phyloP scores from a whole-genome alignment of 2,113 vertebrate genomes.

The Ibidorhyncha struthersii region DNA sequence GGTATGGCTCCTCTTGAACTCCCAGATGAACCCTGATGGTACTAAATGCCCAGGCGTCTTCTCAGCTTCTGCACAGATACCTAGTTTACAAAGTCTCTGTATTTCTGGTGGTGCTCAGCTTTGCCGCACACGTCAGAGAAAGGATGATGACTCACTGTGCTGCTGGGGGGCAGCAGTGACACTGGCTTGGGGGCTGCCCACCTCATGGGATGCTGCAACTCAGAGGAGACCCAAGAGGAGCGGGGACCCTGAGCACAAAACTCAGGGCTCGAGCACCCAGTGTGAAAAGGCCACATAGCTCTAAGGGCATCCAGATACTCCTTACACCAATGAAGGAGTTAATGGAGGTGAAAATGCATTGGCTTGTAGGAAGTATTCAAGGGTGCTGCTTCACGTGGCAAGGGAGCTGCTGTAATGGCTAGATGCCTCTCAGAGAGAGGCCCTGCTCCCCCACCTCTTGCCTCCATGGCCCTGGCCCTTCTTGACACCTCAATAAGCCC shows the following conservation, averaged over 20 bases:
- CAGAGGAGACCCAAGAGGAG: neutral
- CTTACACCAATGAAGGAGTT: neutral
- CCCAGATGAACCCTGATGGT: neutral
- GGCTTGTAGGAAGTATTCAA: neutral
- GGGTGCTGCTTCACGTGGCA: neutral
- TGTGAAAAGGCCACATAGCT: neutral
- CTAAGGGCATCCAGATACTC: neutral
- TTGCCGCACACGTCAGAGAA: neutral
- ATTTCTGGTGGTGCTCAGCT: neutral
- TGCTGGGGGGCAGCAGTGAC: rapidly evolving
- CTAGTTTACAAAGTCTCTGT: neutral
- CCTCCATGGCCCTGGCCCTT: neutral
- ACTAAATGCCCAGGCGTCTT: neutral
- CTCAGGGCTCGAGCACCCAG: neutral
- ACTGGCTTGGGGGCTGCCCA: neutral
- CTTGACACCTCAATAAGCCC: neutral
- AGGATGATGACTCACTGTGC: neutral
- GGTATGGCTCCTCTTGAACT: neutral
- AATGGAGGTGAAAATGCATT: neutral
- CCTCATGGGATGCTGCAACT: neutral
- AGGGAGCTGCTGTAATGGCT: neutral
- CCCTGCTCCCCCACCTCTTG: neutral
- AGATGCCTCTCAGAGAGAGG: neutral
- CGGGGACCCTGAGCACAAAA: neutral
- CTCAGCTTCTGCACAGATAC: neutral